phyloP scores from a whole-genome alignment of 1,140 invertebrate genomes.

The Ephestia elutella region DNA sequence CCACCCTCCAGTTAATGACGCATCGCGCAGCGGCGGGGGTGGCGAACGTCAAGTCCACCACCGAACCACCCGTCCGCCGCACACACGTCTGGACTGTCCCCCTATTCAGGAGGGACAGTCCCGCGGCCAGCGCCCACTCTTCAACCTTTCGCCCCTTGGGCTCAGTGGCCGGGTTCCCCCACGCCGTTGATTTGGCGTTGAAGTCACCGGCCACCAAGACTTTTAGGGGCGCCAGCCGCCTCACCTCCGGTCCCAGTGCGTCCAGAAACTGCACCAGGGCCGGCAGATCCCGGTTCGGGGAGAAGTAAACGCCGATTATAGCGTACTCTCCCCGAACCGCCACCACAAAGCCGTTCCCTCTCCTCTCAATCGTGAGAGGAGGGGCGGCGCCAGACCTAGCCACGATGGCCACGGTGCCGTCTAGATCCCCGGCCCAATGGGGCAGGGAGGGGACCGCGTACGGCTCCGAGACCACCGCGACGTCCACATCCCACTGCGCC shows the following conservation, averaged over 20 bases:
- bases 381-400: neutral
- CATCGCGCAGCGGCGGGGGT: slow-evolving; percentile 4
- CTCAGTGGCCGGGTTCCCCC: slow-evolving; percentile 9
- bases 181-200: slow-evolving; percentile 10
- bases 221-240: slow-evolving; percentile 9
- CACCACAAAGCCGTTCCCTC: slow-evolving; percentile 13
- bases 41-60: slow-evolving; percentile 20
- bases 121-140: neutral
- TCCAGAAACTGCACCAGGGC: slow-evolving; percentile 16
- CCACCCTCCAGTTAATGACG: slow-evolving; percentile 9
- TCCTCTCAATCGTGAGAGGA: neutral
- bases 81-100: slow-evolving; percentile 16
- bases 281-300: slow-evolving; percentile 17
- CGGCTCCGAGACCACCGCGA: slow-evolving; percentile 8
- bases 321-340: slow-evolving; percentile 11
- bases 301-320: slow-evolving; percentile 19
- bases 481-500: slow-evolving; percentile 12
- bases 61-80: slow-evolving; percentile 14
- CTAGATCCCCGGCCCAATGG: slow-evolving; percentile 12
- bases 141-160: neutral
- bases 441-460: slow-evolving; percentile 6
- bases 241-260: neutral
- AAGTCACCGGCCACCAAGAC: neutral
- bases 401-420: slow-evolving; percentile 12
- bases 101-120: slow-evolving; percentile 11